Evolutionary conservation across 1,140 invertebrate species (phyloP).

Genomic region (Parapsyche elsis): DNA sequence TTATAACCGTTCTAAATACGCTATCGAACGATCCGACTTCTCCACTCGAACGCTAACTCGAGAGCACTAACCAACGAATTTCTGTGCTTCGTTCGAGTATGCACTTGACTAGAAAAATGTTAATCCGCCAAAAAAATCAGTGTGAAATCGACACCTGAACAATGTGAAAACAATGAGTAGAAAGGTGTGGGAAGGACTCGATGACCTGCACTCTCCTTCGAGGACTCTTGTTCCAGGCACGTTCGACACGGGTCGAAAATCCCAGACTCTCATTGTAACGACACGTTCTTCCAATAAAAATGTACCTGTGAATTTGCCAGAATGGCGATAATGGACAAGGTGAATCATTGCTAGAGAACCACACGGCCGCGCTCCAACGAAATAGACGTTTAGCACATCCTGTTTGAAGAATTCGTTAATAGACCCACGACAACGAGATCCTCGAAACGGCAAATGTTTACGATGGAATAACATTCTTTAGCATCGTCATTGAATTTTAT

Average conservation of each 20-base stretch:
- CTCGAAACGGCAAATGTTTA: no score
- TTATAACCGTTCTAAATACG: neutral
- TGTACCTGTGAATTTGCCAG: constrained; percentile 35
- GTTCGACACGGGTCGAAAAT: constrained; percentile 22
- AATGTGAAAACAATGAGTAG: neutral
- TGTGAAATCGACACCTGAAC: constrained; percentile 35
- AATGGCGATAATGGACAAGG: neutral
- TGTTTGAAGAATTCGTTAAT: no score
- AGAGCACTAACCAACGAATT: neutral
- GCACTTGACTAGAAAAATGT: constrained; percentile 8
- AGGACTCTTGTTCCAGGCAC: constrained; percentile 18
- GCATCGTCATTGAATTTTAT: no score
- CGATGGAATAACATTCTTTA: no score
- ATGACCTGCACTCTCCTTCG: constrained; percentile 14
- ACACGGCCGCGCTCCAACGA: neutral
- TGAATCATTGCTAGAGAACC: neutral
- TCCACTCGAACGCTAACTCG: constrained; percentile 5
- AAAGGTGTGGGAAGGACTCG: constrained; percentile 24
- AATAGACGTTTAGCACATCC: neutral
- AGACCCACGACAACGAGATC: no score
- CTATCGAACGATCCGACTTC: neutral
- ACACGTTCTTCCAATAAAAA: constrained; percentile 39
- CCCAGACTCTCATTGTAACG: constrained; percentile 17
- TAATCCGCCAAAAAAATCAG: constrained; percentile 27
- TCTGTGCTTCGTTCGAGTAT: neutral